These are phyloP conservation scores for Drosophila carrolli DNA, from an alignment of 1,140 invertebrate genomes.

Conservation along the genomic window DNA sequence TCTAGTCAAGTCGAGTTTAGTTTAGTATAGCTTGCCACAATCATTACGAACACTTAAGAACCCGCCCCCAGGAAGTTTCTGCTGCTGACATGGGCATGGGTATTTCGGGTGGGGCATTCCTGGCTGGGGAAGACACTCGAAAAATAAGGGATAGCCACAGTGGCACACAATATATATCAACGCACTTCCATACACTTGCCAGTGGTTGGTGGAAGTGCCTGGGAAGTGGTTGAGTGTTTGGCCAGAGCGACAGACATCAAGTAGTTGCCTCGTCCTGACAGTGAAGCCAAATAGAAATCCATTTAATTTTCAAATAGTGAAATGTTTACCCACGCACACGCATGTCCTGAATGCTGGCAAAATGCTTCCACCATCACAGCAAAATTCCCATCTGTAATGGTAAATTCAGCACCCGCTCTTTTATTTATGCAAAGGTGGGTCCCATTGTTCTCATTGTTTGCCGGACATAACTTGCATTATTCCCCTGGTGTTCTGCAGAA, in stretches of 20 bases:
- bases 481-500: slow-evolving; percentile 19
- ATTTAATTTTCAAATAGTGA: slow-evolving; percentile 79
- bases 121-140: slow-evolving; percentile 40
- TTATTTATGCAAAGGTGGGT: slow-evolving; percentile 45
- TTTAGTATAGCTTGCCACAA: slow-evolving; percentile 73
- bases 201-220: slow-evolving; percentile 18
- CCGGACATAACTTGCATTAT: slow-evolving; percentile 36
- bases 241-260: slow-evolving; percentile 50
- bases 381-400: slow-evolving; percentile 38
- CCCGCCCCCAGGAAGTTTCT: slow-evolving; percentile 54
- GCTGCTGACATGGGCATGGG: slow-evolving; percentile 36
- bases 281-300: slow-evolving; percentile 76
- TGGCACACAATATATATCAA: slow-evolving; percentile 45
- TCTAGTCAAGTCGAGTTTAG: slow-evolving; percentile 50
- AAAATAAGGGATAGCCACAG: slow-evolving; percentile 32
- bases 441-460: slow-evolving; percentile 53
- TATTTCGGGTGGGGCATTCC: neutral
- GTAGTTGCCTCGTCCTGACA: slow-evolving; percentile 50
- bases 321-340: slow-evolving; percentile 63
- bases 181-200: slow-evolving; percentile 58
- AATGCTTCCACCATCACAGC: neutral
- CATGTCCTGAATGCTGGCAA: slow-evolving; percentile 30
- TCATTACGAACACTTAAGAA: slow-evolving; percentile 78
- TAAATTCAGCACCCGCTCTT: slow-evolving; percentile 40
- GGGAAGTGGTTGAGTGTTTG: slow-evolving; percentile 45